A percentile compares a stretch with the other conserved stretches of the same genome.
Conservation (phyloP, 2,113 vertebrate genomes). For the Clupea harengus region DNA sequence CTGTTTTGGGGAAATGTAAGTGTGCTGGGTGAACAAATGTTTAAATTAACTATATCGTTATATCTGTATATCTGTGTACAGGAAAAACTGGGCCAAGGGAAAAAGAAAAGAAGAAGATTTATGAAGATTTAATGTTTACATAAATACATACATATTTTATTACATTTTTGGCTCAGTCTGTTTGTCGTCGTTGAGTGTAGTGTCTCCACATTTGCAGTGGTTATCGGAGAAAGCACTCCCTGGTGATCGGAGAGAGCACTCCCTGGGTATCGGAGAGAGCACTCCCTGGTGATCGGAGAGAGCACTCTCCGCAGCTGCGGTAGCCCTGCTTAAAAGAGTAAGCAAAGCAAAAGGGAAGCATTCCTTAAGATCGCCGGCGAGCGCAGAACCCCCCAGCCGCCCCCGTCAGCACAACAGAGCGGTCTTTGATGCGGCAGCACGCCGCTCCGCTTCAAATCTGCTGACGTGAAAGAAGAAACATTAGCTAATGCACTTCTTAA, state of each 20-base stretch:
- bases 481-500: slow-evolving; percentile 79
- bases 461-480: slow-evolving; percentile 72
- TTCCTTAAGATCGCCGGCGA: slow-evolving; percentile 62
- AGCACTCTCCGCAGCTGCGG: slow-evolving; percentile 14
- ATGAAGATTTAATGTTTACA: too few species aligned
- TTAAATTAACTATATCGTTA: too few species aligned
- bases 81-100: too few species aligned
- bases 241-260: too few species aligned
- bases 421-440: slow-evolving; percentile 63
- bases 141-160: too few species aligned
- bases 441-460: slow-evolving; percentile 66
- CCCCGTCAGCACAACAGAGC: slow-evolving; percentile 64
- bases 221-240: background rate
- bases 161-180: background rate
- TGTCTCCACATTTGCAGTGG: slow-evolving; percentile 17
- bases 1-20: background rate
- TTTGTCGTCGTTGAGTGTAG: background rate
- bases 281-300: too few species aligned
- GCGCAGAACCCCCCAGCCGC: slow-evolving; percentile 51
- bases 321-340: slow-evolving; percentile 44
- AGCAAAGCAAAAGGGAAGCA: slow-evolving; percentile 62
- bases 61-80: too few species aligned
- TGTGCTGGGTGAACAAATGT: background rate
- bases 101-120: too few species aligned
- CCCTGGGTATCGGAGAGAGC: too few species aligned